Evolutionary conservation across 30 jellyfish, hydroid and myxozoan species (phyloP).

Genomic region (Haliclystus octoradiatus): DNA sequence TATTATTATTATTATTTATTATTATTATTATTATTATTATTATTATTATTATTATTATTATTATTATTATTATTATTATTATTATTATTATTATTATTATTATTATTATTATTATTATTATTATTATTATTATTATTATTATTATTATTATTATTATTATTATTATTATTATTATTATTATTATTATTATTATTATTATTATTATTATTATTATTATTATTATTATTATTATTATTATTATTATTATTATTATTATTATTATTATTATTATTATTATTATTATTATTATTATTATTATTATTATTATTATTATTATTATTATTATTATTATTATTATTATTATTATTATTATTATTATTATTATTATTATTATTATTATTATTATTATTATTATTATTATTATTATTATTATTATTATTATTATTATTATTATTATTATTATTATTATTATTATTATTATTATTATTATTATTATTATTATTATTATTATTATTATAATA

Average conservation of each 20-base stretch:
- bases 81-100: too few relatives aligned
- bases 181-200: background rate
- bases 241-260: background rate
- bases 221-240: background rate
- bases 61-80: too few relatives aligned
- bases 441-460: background rate
- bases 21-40: too few relatives aligned
- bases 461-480: background rate
- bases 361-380: background rate
- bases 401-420: background rate
- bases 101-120: too few relatives aligned
- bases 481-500: background rate
- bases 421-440: background rate
- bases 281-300: background rate
- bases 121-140: too few relatives aligned
- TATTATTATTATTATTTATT: too few relatives aligned
- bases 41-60: too few relatives aligned
- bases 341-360: background rate
- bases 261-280: background rate
- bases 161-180: too few relatives aligned
- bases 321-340: background rate
- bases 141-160: too few relatives aligned
- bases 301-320: background rate
- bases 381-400: background rate
- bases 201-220: background rate